These are phyloP conservation scores for Marronus borbonicus DNA, from an alignment of 2,888 invertebrate genomes.

Conservation along the genomic window DNA sequence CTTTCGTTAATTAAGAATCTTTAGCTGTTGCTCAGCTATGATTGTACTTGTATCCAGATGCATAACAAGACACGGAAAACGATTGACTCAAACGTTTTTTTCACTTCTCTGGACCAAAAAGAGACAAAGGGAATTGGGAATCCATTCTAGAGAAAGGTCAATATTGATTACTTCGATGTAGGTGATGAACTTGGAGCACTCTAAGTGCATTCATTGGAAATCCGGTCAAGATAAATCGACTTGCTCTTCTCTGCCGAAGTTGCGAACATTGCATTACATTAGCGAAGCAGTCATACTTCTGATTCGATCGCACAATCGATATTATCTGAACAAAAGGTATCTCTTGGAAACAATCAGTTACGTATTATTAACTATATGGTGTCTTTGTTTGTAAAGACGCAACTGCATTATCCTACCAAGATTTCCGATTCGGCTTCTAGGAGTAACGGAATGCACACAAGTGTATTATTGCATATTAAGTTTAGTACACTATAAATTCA, in stretches of 20 bases:
- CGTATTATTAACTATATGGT: not conserved
- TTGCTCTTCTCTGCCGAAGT: not conserved
- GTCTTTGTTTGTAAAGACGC: too few relatives aligned
- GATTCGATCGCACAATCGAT: not conserved
- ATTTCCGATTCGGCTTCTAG: too few relatives aligned
- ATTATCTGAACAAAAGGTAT: not conserved
- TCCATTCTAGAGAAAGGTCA: not conserved
- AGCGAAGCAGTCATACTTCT: not conserved
- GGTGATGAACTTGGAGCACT: not conserved
- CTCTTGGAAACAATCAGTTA: not conserved
- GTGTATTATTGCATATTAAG: too few relatives aligned
- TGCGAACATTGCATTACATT: not conserved
- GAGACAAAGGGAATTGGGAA: not conserved
- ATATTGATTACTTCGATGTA: conserved; percentile 23
- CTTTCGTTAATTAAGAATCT: too few relatives aligned
- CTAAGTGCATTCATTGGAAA: conserved; percentile 11
- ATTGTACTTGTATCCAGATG: too few relatives aligned
- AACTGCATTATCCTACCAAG: too few relatives aligned
- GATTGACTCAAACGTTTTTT: too few relatives aligned
- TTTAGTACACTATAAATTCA: too few relatives aligned
- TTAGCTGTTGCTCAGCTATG: too few relatives aligned
- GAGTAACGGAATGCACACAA: too few relatives aligned
- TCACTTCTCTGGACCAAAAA: not conserved
- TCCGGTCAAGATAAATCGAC: conserved; percentile 23
- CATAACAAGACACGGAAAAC: too few relatives aligned